A percentile compares a stretch with the other conserved stretches of the same genome.
These are phyloP conservation scores for Stichopus chloronotus DNA, from an alignment of 35 echinoderm and acorn worm genomes.

Conservation along the genomic window DNA sequence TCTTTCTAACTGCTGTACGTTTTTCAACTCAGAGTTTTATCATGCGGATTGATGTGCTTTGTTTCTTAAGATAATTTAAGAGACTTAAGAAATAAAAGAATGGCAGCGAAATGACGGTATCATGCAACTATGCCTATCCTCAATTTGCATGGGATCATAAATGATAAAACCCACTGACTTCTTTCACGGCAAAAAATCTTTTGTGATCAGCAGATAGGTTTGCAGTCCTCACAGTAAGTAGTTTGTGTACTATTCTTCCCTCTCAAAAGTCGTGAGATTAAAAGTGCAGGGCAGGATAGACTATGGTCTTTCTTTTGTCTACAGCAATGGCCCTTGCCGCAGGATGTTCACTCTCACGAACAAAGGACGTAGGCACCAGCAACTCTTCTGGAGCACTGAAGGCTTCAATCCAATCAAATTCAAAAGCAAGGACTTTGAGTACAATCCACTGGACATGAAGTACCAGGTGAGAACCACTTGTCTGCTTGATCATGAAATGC, in stretches of 20 bases:
- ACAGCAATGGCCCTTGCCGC: constrained; percentile 81
- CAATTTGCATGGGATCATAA: too few species aligned
- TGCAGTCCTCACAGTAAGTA: not conserved
- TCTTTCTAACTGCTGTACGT: too few species aligned
- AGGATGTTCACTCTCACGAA: constrained; percentile 90
- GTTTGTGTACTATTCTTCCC: not conserved
- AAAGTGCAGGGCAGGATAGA: not conserved
- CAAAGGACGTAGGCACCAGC: constrained; percentile 94
- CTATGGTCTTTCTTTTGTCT: not conserved
- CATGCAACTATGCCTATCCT: too few species aligned
- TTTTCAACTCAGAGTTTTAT: too few species aligned
- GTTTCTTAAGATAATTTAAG: too few species aligned
- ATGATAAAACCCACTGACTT: too few species aligned
- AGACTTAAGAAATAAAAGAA: too few species aligned
- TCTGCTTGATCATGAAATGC: not conserved
- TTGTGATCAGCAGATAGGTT: not conserved
- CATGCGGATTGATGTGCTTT: too few species aligned
- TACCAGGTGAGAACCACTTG: constrained; percentile 79
- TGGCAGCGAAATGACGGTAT: too few species aligned
- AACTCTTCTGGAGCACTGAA: constrained; percentile 97
- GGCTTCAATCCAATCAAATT: constrained; percentile 88
- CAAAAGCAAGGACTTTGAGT: constrained; percentile 78
- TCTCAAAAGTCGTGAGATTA: not conserved
- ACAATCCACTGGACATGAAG: constrained; percentile 97
- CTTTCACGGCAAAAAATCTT: too few species aligned